phyloP scores from a whole-genome alignment of 2,888 invertebrate species.

The Eueremaeus valkanovi region DNA sequence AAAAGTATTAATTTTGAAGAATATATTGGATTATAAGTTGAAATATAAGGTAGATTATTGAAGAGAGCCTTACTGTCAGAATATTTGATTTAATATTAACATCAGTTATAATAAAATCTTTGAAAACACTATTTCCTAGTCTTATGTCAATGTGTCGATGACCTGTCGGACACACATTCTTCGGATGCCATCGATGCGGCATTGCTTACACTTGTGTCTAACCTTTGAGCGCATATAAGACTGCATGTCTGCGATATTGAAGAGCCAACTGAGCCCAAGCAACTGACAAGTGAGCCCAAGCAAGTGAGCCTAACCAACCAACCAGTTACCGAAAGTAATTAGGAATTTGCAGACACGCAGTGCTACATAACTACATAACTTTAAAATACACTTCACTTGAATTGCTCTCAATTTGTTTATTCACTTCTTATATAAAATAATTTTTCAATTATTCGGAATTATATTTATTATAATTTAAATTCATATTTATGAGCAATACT shows the following conservation, averaged over 20 bases:
- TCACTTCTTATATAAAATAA: no score
- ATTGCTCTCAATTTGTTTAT: no score
- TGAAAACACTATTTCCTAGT: slow-evolving; percentile 4
- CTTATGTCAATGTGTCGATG: slow-evolving; percentile 35
- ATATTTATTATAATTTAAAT: no score
- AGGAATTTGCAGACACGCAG: background rate
- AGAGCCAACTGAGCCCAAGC: background rate
- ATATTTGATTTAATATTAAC: background rate
- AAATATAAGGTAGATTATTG: no score
- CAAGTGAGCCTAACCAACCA: background rate
- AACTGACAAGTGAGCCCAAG: background rate
- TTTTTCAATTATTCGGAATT: no score
- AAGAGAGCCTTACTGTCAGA: no score
- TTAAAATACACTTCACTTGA: no score
- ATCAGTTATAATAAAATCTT: slow-evolving; percentile 14
- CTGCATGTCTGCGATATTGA: slow-evolving; percentile 8
- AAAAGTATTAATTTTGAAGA: no score
- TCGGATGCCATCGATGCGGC: background rate
- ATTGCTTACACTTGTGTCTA: background rate
- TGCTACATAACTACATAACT: no score
- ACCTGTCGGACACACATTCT: slow-evolving; percentile 27
- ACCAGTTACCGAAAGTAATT: background rate
- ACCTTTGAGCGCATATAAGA: slow-evolving; percentile 21
- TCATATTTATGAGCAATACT: no score
- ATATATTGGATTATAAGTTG: no score